Percentiles rank a stretch among this genome's conserved stretches.
Evolutionary conservation across 37 sponge, comb jelly and placozoan species (phyloP).

Genomic region (Aplysina aerophoba): DNA sequence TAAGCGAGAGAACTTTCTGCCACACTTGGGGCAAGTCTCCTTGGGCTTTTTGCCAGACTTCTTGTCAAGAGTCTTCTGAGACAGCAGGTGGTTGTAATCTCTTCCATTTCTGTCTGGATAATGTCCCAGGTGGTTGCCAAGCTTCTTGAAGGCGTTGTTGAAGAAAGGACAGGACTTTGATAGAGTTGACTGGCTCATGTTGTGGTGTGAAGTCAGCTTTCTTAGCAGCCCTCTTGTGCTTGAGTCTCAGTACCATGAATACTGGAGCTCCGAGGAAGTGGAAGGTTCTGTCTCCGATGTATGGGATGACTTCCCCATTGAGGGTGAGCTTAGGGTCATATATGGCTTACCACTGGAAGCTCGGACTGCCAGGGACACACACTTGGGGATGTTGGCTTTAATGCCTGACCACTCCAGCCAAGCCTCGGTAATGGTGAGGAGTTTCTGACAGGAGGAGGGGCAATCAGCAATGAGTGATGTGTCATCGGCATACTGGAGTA

Average conservation of each 20-base stretch:
- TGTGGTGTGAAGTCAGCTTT: no score
- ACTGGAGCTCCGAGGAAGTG: no score
- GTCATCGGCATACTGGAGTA: constrained; percentile 48
- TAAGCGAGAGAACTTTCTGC: not conserved
- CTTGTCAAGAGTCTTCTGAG: constrained; percentile 6
- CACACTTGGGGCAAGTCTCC: not conserved
- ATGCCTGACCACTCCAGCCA: constrained; percentile 49
- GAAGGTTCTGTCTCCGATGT: no score
- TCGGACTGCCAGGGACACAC: constrained; percentile 15
- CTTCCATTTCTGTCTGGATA: not conserved
- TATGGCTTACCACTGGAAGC: constrained; percentile 25
- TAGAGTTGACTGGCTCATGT: no score
- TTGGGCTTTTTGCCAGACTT: not conserved
- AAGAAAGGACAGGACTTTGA: no score
- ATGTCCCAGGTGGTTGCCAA: not conserved
- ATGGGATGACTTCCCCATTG: no score
- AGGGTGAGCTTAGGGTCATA: constrained; percentile 17
- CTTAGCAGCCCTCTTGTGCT: no score
- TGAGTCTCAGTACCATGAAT: no score
- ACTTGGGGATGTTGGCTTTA: constrained; percentile 37
- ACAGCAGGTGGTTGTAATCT: not conserved
- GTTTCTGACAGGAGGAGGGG: not conserved
- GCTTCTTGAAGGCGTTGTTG: not conserved
- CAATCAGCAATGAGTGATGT: constrained; percentile 29
- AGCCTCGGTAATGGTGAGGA: not conserved